Conservation (phyloP, 2,797 vertebrate genomes). For the Ptychadena robeensis region DNA sequence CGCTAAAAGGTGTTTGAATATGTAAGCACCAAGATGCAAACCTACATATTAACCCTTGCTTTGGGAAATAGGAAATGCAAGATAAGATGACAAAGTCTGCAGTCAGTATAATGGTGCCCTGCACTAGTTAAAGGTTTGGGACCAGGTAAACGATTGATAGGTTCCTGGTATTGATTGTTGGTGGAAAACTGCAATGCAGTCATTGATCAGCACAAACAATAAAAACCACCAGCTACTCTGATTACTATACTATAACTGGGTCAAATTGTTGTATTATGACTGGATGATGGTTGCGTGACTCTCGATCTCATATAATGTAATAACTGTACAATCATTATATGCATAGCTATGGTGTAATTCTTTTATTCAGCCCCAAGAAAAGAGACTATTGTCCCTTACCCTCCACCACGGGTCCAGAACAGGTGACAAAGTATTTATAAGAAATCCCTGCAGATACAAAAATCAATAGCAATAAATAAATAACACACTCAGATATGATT, state of each 20-base stretch:
- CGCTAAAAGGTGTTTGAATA: conserved; percentile 50
- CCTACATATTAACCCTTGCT: conserved; percentile 20
- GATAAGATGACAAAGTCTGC: neutral
- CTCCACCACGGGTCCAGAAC: neutral
- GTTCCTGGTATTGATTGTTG: no score
- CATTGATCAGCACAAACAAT: no score
- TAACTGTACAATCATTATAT: no score
- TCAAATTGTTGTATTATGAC: no score
- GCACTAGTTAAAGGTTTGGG: no score
- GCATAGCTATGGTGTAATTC: neutral
- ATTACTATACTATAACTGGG: no score
- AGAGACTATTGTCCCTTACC: neutral
- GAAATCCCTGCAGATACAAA: conserved; percentile 46
- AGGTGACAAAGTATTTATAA: conserved; percentile 43
- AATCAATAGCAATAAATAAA: conserved; percentile 59
- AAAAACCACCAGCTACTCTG: no score
- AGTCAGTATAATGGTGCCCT: no score
- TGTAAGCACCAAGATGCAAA: conserved; percentile 38
- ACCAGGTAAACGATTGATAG: no score
- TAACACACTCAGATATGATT: conserved; percentile 58
- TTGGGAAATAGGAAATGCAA: neutral
- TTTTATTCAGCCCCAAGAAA: neutral
- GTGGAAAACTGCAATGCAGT: no score
- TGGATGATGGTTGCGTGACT: no score
- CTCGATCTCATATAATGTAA: no score